These are phyloP conservation scores for Dreissena rostriformis DNA, from an alignment of 1,140 invertebrate genomes.

Conservation along the genomic window DNA sequence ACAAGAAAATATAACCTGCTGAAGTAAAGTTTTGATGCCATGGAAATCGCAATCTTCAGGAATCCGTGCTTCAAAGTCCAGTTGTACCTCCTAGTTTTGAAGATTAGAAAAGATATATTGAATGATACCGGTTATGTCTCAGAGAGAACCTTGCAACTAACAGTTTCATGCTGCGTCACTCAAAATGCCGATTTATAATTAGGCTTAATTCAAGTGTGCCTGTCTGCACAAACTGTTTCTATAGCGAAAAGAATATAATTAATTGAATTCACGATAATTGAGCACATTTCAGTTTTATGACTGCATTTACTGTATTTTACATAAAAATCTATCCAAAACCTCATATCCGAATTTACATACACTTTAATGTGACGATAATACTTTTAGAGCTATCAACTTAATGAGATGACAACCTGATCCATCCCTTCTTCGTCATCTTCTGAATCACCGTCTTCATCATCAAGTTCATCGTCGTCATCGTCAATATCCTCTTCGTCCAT, in stretches of 20 bases:
- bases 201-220: too few relatives aligned
- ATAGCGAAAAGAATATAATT: neutral
- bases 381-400: too few relatives aligned
- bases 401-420: constrained; percentile 26
- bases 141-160: too few relatives aligned
- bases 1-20: constrained; percentile 37
- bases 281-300: neutral
- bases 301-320: neutral
- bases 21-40: constrained; percentile 43
- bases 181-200: too few relatives aligned
- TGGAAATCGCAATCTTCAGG: constrained; percentile 54
- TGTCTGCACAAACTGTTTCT: neutral
- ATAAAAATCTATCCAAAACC: too few relatives aligned
- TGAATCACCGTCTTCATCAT: constrained; percentile 31
- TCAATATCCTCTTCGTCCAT: constrained; percentile 34
- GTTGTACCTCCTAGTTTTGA: constrained; percentile 41
- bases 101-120: too few relatives aligned
- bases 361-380: neutral
- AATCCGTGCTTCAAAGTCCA: constrained; percentile 52
- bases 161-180: too few relatives aligned
- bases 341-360: neutral
- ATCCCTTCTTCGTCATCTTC: constrained; percentile 54
- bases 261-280: neutral
- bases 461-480: constrained; percentile 27
- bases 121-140: too few relatives aligned